Percentiles rank a stretch among this genome's conserved stretches.
Evolutionary conservation across 2,797 vertebrate genomes (phyloP).

Genomic region (Coilia nasus): DNA sequence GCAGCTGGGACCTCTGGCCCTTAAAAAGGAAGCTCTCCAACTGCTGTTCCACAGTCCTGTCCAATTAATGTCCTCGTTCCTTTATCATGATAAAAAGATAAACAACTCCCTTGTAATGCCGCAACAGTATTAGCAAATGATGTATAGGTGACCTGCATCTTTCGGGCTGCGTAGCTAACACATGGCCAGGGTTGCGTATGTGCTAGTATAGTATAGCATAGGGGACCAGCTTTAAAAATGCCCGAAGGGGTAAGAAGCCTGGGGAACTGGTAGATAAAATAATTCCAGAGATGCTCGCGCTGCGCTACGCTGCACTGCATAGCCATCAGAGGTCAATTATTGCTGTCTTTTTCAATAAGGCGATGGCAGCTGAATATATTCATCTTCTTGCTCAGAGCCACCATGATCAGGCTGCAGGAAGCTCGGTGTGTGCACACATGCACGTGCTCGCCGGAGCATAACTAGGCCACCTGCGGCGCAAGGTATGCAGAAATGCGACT

Average conservation of each 20-base stretch:
- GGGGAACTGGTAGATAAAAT: neutral
- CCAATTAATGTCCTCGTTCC: conserved; percentile 47
- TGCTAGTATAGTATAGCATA: neutral
- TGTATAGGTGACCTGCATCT: neutral
- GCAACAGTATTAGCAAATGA: neutral
- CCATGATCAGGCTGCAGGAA: neutral
- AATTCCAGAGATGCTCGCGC: neutral
- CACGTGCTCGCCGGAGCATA: neutral
- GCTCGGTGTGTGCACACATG: neutral
- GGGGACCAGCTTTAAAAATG: neutral
- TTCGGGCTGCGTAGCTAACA: neutral
- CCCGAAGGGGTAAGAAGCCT: neutral
- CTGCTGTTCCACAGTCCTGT: conserved; percentile 36
- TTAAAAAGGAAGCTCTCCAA: conserved; percentile 38
- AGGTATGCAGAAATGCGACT: conserved; percentile 4
- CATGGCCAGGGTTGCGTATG: neutral
- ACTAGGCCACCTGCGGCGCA: neutral
- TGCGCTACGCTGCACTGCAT: no score
- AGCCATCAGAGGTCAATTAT: conserved; percentile 25
- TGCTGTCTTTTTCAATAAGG: neutral
- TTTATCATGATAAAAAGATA: conserved; percentile 48
- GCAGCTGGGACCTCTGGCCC: conserved; percentile 49
- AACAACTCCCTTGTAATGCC: conserved; percentile 41
- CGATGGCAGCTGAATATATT: neutral
- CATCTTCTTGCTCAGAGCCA: neutral